Percentiles rank a stretch among this genome's conserved stretches.
Evolutionary conservation across 2,888 invertebrate genomes (phyloP).

Genomic region (Pogonocherus hispidulus): DNA sequence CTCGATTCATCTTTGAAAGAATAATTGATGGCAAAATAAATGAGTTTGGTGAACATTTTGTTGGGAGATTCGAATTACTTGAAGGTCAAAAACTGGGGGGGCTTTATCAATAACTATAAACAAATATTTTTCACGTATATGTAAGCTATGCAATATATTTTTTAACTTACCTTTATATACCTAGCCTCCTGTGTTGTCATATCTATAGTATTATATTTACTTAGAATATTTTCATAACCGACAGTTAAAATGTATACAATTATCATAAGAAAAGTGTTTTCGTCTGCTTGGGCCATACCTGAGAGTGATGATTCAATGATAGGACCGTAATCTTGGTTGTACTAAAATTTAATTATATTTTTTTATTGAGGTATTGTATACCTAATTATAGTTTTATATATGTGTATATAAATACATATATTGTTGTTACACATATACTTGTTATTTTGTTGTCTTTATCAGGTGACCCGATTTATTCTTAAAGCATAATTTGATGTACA

Average conservation of each 20-base stretch:
- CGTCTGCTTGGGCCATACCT: slow-evolving; percentile 20
- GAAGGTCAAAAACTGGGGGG: slow-evolving; percentile 30
- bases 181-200: slow-evolving; percentile 27
- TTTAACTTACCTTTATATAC: slow-evolving; percentile 31
- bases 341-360: slow-evolving; percentile 34
- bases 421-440: no score
- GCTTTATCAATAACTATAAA: slow-evolving; percentile 37
- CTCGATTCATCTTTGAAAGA: slow-evolving; percentile 25
- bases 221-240: slow-evolving; percentile 30
- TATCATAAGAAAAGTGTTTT: slow-evolving; percentile 25
- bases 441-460: no score
- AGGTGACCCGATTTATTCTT: no score
- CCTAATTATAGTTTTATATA: no score
- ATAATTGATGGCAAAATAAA: slow-evolving; percentile 33
- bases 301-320: slow-evolving; percentile 30
- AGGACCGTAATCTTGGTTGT: slow-evolving; percentile 34
- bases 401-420: no score
- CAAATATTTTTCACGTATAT: neutral
- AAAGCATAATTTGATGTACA: no score
- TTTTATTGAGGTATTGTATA: no score
- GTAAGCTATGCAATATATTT: neutral
- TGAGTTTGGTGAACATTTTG: slow-evolving; percentile 18
- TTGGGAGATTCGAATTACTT: slow-evolving; percentile 25
- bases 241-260: slow-evolving; percentile 27
- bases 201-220: slow-evolving; percentile 29